Base-by-base conservation (phyloP, 2,888 invertebrate species). In the Clunio marinus region DNA sequence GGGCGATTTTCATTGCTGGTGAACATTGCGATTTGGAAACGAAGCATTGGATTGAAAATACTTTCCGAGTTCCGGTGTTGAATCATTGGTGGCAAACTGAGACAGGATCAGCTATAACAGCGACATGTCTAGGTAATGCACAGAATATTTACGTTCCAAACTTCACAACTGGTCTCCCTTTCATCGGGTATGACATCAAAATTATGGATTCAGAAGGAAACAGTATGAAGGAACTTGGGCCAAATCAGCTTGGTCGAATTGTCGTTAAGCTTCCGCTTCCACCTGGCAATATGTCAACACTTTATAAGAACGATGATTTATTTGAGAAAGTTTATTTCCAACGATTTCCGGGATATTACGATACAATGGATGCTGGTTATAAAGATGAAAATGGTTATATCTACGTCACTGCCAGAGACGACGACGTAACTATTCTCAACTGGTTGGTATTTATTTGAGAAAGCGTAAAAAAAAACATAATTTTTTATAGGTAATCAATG, bases 11-110 rank as follows among this genome's bases (percentile, higher is more conserved):
- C 76, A 87, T 93, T 3, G 93, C 93, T 57, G 96, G 96, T 0
- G 96, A 96, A 76, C 93, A 95, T 75, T 93, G 95, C 75, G 96
- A 96, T 76, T 86, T 89, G 72, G 94, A 94, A 74, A 93, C 96
- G 0, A 88, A 92, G 80, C 74, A 80, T 5, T 92, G 91, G 91
- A 85, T 88, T 3, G 85, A 86, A 74, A 82, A 82, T 69, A 81
- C 81, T 5, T 88, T 92, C 74, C 82, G 86, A 69, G 88, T 87
- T 7, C 90, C 91, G 0, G 83, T 93, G 2, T 77, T 94, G 66
- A 96, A 96, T 77, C 91, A 96, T 77, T 96, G 95, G 95, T 96
- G 96, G 96, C 96, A 96, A 81, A 96, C 96, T 1, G 96, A 96
- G 80, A 91, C 93, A 46, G 63, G 96, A 0, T 92, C 93, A 70